Conservation (phyloP, 2,113 vertebrate genomes). For the Ranitomeya variabilis region DNA sequence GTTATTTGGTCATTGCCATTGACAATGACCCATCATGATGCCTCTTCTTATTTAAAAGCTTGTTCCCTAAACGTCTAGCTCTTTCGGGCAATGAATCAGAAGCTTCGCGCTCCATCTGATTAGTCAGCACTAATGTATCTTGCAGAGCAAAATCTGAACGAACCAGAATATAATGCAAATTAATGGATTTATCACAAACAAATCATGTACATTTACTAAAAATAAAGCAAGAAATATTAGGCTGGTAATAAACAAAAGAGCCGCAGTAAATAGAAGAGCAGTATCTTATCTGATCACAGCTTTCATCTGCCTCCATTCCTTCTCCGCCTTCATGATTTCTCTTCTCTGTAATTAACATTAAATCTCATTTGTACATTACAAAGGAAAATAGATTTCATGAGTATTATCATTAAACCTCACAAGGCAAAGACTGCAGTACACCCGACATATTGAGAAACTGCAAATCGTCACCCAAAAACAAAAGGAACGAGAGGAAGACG, state of each 20-base stretch:
- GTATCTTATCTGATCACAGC: neutral
- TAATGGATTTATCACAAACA: neutral
- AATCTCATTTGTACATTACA: slow-evolving; percentile 37
- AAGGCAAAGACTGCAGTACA: neutral
- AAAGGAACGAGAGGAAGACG: neutral
- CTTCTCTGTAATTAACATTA: slow-evolving; percentile 29
- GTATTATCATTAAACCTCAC: slow-evolving; percentile 1
- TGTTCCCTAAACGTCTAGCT: neutral
- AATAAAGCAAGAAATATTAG: neutral
- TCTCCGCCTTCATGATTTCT: slow-evolving; percentile 30
- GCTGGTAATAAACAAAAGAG: neutral
- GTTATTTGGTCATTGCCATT: too few species aligned
- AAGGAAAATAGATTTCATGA: slow-evolving; percentile 17
- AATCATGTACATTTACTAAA: slow-evolving; percentile 13
- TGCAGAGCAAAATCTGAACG: neutral
- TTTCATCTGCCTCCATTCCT: slow-evolving; percentile 26
- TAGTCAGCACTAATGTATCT: neutral
- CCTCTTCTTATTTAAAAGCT: neutral
- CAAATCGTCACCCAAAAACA: neutral
- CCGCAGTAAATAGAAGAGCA: neutral
- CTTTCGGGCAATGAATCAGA: neutral
- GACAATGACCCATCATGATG: neutral
- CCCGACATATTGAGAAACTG: neutral
- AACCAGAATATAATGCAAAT: neutral
- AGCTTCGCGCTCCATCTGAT: neutral